Conservation (phyloP, 2,113 vertebrate genomes). For the Elephantulus edwardii region DNA sequence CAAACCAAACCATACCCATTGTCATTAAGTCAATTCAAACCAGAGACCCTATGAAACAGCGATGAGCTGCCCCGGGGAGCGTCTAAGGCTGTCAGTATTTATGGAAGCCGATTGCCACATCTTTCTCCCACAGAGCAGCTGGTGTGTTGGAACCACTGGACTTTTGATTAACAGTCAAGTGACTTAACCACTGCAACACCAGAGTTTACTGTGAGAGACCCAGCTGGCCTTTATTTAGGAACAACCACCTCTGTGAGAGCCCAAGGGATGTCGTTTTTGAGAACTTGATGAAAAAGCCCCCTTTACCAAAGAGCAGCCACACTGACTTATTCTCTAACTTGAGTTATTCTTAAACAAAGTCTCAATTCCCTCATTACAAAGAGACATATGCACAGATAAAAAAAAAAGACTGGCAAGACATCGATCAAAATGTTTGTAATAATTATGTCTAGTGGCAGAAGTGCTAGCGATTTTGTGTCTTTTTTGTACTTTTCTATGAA, state of each 20-base stretch:
- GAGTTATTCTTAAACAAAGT: constrained; percentile 13
- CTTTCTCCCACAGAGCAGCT: background rate
- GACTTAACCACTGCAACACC: background rate
- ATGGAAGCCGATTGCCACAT: background rate
- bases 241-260: background rate
- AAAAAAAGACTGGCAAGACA: constrained; percentile 30
- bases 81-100: background rate
- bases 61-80: background rate
- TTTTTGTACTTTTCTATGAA: background rate
- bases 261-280: background rate
- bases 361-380: constrained; percentile 4
- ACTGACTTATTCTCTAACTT: background rate
- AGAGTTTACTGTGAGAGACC: background rate
- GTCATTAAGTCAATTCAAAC: too few relatives aligned
- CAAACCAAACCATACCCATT: background rate
- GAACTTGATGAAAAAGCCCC: constrained; percentile 24
- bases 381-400: background rate
- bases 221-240: background rate
- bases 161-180: background rate
- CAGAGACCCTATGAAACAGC: background rate
- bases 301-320: background rate
- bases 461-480: constrained; percentile 37
- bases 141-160: background rate
- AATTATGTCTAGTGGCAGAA: background rate
- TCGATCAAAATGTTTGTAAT: background rate